phyloP scores from a whole-genome alignment of 2,113 vertebrate species.

The Panthera tigris region DNA sequence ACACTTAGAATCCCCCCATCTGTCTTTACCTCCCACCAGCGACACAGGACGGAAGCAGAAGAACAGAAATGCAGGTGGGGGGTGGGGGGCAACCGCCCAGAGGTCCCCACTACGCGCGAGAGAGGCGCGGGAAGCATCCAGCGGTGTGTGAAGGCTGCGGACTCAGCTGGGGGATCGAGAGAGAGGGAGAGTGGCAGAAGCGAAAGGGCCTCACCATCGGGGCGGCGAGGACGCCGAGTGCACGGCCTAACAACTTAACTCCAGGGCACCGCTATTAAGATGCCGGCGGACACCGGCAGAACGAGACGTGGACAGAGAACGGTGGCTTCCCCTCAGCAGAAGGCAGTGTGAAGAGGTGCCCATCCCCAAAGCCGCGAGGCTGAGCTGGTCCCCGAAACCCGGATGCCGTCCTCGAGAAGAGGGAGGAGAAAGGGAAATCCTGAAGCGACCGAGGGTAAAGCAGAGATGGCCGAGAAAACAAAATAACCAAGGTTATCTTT shows the following conservation, averaged over 20 bases:
- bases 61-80: neutral
- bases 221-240: neutral
- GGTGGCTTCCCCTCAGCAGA: neutral
- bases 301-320: neutral
- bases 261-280: neutral
- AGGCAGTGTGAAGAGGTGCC: neutral
- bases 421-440: neutral
- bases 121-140: neutral
- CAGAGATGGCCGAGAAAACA: neutral
- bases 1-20: neutral
- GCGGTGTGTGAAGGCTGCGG: neutral
- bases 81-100: neutral
- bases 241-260: too few relatives aligned
- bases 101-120: neutral
- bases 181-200: neutral
- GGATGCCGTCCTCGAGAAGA: neutral
- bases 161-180: neutral
- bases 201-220: neutral
- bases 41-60: neutral
- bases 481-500: constrained; percentile 2
- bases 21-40: neutral
- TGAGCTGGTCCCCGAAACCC: neutral
- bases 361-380: neutral
- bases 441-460: neutral
- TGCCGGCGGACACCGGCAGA: neutral